Evolutionary conservation across 2,888 invertebrate genomes (phyloP).

Genomic region (Carterocephalus palaemon): DNA sequence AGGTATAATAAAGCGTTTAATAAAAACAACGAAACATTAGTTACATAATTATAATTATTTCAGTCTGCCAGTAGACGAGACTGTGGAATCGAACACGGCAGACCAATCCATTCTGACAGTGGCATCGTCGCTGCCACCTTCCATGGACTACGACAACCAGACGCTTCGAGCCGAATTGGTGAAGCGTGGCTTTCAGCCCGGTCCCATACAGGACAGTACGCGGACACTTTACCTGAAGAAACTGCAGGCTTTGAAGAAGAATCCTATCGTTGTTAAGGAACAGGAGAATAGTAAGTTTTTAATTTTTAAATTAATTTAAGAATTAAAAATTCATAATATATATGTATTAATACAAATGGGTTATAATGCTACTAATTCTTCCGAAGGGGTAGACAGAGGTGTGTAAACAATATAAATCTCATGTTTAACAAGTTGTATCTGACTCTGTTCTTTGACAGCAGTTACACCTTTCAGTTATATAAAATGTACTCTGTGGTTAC

Average conservation of each 20-base stretch:
- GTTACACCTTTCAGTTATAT: too few species aligned
- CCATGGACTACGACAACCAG: constrained; percentile 83
- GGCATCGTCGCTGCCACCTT: constrained; percentile 78
- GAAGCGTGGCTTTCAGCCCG: constrained; percentile 83
- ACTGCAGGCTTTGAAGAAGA: constrained; percentile 79
- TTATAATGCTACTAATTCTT: too few species aligned
- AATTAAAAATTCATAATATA: constrained; percentile 9
- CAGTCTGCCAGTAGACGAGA: constrained; percentile 62
- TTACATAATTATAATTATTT: too few species aligned
- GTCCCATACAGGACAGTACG: constrained; percentile 89
- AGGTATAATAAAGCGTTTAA: too few species aligned
- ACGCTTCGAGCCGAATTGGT: constrained; percentile 82
- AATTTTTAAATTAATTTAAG: constrained; percentile 21
- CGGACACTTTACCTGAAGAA: constrained; percentile 87
- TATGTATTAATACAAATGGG: constrained; percentile 9
- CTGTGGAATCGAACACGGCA: constrained; percentile 42
- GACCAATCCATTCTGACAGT: constrained; percentile 65
- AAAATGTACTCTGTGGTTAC: too few species aligned
- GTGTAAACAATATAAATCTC: too few species aligned
- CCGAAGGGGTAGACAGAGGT: too few species aligned
- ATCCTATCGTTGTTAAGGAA: constrained; percentile 40
- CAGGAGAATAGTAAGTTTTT: constrained; percentile 49
- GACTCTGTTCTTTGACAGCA: too few species aligned
- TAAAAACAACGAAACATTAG: too few species aligned
- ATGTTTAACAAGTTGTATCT: too few species aligned